phyloP scores from a whole-genome alignment of 2,113 vertebrate species.

The Amia ocellicauda region DNA sequence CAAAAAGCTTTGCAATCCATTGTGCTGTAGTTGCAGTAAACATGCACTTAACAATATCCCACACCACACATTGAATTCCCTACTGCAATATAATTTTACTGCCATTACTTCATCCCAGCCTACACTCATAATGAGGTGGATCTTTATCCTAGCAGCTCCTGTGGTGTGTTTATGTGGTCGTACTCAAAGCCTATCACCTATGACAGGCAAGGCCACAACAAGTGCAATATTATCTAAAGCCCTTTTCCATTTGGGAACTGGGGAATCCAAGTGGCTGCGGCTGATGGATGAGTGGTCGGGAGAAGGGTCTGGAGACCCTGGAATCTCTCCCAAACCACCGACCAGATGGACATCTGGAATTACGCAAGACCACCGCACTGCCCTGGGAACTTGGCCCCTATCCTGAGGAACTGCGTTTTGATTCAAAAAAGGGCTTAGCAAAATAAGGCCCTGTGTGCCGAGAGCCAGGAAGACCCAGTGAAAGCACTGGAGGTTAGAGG shows the following conservation, averaged over 20 bases:
- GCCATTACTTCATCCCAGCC: slow-evolving; percentile 19
- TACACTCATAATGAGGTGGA: neutral
- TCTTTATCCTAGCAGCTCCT: neutral
- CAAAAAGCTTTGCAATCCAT: too few species aligned
- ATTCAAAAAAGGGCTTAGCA: slow-evolving; percentile 20
- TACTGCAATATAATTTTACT: slow-evolving; percentile 19
- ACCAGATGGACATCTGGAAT: slow-evolving; percentile 42
- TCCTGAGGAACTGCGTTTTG: slow-evolving; percentile 26
- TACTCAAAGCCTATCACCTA: slow-evolving; percentile 10
- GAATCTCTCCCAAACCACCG: slow-evolving; percentile 37
- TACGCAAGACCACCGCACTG: slow-evolving; percentile 35
- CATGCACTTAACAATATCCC: neutral
- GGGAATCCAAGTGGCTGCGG: slow-evolving; percentile 10
- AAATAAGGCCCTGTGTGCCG: neutral
- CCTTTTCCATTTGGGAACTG: slow-evolving; percentile 1
- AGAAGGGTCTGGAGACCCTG: slow-evolving; percentile 18
- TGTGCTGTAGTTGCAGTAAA: slow-evolving; percentile 8
- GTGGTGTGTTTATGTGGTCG: slow-evolving; percentile 9
- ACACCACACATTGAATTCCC: neutral
- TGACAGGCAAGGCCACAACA: slow-evolving; percentile 7
- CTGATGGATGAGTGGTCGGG: slow-evolving; percentile 25
- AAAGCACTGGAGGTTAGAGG: slow-evolving; percentile 1
- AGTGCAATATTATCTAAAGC: slow-evolving; percentile 7
- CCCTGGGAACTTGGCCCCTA: slow-evolving; percentile 39
- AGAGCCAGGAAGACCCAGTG: slow-evolving; percentile 20